Percentiles rank a stretch among this genome's conserved stretches.
Conservation (phyloP, 2,797 vertebrate genomes). For the Aldrovandia affinis region DNA sequence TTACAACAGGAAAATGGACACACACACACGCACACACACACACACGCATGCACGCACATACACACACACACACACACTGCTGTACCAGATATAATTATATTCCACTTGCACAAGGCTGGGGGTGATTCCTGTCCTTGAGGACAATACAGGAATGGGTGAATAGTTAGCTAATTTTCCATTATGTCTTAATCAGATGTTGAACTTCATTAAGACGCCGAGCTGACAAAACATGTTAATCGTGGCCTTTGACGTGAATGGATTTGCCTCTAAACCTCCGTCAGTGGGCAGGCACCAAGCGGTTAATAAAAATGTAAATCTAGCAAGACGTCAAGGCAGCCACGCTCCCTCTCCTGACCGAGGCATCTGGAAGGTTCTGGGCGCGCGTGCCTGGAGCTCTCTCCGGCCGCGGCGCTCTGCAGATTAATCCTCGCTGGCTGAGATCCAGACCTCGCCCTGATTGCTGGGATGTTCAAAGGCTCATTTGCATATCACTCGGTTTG, state of each 20-base stretch:
- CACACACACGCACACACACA: not conserved
- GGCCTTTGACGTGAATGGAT: not conserved
- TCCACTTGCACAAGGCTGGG: not conserved
- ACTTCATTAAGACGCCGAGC: not conserved
- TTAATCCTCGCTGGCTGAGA: not conserved
- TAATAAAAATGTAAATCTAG: not conserved
- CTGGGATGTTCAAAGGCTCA: not conserved
- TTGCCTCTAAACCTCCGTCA: not conserved
- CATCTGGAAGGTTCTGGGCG: not conserved
- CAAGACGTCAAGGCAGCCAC: not conserved
- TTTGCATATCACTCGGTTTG: constrained; percentile 1
- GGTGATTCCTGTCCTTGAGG: not conserved
- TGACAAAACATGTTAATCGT: not conserved
- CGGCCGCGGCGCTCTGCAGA: not conserved
- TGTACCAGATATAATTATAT: not conserved
- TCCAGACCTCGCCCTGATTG: constrained; percentile 6
- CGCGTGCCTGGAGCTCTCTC: not conserved
- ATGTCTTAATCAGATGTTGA: constrained; percentile 10
- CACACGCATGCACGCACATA: too few relatives aligned
- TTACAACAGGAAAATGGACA: not conserved
- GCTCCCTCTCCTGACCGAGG: not conserved
- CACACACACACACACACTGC: too few relatives aligned
- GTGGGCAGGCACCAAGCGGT: not conserved
- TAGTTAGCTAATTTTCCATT: not conserved
- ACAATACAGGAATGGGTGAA: not conserved